Percentiles rank a stretch among this genome's conserved stretches.
Conservation (phyloP, 1,140 invertebrate species). For the Manduca sexta region DNA sequence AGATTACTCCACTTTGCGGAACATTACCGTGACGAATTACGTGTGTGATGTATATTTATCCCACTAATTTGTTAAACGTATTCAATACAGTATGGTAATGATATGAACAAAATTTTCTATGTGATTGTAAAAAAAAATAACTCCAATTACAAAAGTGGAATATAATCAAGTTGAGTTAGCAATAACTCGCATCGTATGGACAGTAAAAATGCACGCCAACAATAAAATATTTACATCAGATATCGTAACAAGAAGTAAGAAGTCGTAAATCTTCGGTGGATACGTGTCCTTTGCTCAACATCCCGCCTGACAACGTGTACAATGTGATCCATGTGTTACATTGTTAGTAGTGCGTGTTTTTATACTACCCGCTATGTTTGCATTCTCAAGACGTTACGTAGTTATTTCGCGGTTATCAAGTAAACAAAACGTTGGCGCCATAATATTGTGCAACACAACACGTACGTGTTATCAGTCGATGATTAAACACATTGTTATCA, state of each 20-base stretch:
- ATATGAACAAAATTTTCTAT: too few species aligned
- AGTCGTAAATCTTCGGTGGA: too few species aligned
- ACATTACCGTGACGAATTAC: conserved; percentile 5
- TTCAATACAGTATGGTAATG: too few species aligned
- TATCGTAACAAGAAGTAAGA: too few species aligned
- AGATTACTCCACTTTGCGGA: not conserved
- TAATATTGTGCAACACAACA: conserved; percentile 16
- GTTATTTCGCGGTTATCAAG: conserved; percentile 11
- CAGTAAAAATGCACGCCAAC: not conserved
- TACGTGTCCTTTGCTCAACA: too few species aligned
- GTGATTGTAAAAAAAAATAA: too few species aligned
- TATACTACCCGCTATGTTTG: not conserved
- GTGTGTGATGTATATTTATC: not conserved
- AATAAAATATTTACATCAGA: too few species aligned
- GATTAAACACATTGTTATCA: conserved; percentile 19
- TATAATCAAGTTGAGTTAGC: too few species aligned
- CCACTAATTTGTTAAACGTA: too few species aligned
- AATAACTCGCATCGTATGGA: not conserved
- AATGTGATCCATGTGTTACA: too few species aligned
- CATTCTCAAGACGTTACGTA: not conserved
- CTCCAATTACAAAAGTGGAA: too few species aligned
- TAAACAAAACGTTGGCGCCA: conserved; percentile 21
- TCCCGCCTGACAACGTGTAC: too few species aligned
- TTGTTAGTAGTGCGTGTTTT: not conserved
- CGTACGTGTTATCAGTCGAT: conserved; percentile 12